Base-by-base conservation (phyloP, 2,113 vertebrate species). In the Conger conger region DNA sequence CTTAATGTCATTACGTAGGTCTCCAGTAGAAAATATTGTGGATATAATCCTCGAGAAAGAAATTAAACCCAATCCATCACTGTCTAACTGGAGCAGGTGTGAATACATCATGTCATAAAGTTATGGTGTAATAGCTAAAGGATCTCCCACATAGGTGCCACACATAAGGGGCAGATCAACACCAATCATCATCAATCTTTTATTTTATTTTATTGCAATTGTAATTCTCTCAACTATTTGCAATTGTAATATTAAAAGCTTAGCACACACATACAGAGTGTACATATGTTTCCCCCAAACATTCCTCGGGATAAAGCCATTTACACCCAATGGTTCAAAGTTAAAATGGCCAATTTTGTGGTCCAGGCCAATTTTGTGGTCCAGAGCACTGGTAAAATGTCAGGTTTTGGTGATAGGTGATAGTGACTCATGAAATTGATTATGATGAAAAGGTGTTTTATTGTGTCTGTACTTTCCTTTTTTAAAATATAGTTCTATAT, bases 111-210 rank as follows among this genome's bases (percentile, higher is more conserved):
- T 73, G 27, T 33, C 7, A n/a, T 73, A 1, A 23, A 73, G 30
- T 33, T 73, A 33, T 73, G 68, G 27, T 33, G 68, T 33, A 73
- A 73, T 73, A 27, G 6, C 27, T 0, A 15, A 27, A 73, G 68
- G 68, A 73, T 73, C 68, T 73, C 68, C 68, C 68, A 73, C 68
- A 33, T 73, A 73, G 33, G 68, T 73, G 68, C 68, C 30, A 73
- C 11, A 27, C 68, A 73, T 73, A 6, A 73, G 68, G 27, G 68
- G 68, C n/a, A 30, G 68, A 73, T 73, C 68, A 73, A 73, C 68
- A 73, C 68, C 5, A 73, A 73, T 73, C 68, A 33, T 73, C 68
- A 73, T 73, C 4, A 73, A 33, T 33, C n/a, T 11, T 33, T 73
- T 7, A 73, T n/a, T 23, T 33, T 73, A 13, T n/a, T 73, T 68